Conservation (phyloP, 2,113 vertebrate species). For the Felis catus region F.catus_Fca126_mat1.0 CM031425.1:48143001-48143500, state of each 20-base stretch:
- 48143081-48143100: slow-evolving; percentile 19
- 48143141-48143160: background rate
- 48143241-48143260: background rate
- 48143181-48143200: background rate
- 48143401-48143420: no score
- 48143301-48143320: background rate
- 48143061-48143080: background rate
- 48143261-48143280: background rate
- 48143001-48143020: background rate
- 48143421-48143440: no score
- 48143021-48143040: background rate
- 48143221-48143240: background rate
- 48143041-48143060: background rate
- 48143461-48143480: no score
- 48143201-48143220: background rate
- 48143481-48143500: no score
- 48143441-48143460: no score
- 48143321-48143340: background rate
- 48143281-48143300: background rate
- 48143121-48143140: background rate
- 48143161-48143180: background rate
- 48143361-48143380: background rate
- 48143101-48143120: background rate
- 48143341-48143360: background rate
- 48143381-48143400: background rate